Conservation (phyloP, 2,113 vertebrate genomes). For the Cyrtonyx montezumae region DNA sequence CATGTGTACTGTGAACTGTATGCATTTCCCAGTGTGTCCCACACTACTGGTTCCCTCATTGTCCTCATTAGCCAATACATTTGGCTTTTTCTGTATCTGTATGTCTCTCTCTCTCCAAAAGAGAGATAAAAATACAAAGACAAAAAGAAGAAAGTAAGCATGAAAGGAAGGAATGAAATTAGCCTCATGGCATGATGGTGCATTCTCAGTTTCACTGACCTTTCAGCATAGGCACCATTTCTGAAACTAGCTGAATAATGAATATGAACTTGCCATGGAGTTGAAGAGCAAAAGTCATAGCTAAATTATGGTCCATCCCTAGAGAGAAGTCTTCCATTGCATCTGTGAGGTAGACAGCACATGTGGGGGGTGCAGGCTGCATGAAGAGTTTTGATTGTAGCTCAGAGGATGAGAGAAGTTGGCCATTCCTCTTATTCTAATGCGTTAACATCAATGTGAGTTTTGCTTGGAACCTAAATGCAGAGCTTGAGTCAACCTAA, state of each 20-base stretch:
- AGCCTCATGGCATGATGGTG: neutral
- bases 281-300: neutral
- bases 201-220: neutral
- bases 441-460: neutral
- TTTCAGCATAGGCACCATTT: neutral
- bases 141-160: neutral
- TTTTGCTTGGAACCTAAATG: constrained; percentile 7
- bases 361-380: neutral
- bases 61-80: neutral
- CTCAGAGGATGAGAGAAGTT: neutral
- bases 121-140: neutral
- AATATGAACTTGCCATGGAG: neutral
- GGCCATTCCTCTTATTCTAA: neutral
- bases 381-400: neutral
- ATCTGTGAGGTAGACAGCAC: neutral
- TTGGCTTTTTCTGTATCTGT: neutral
- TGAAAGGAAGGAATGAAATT: neutral
- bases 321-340: neutral
- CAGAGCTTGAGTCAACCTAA: neutral
- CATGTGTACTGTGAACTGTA: neutral
- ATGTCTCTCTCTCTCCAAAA: neutral
- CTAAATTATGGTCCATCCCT: neutral
- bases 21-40: neutral
- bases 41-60: neutral
- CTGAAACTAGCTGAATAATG: neutral